Evolutionary conservation across 2,888 invertebrate species (phyloP), one percentile per base, ranked within the genome.

Genomic region (Nemotelus nigrinus): DNA sequence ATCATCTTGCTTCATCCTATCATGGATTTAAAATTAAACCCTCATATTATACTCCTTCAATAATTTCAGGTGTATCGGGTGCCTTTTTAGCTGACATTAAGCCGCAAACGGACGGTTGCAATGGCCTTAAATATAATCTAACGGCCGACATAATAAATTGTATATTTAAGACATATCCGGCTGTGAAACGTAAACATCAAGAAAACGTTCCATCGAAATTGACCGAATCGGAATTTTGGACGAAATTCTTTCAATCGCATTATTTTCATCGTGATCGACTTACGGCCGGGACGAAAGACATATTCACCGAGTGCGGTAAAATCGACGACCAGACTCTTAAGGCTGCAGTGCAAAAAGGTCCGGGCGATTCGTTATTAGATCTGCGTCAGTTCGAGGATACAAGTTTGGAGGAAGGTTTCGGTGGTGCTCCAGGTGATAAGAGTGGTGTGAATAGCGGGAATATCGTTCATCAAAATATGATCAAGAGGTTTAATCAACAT

Each of bases 151-250:
- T 98, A 76, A 98, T 99, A 86, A 96, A 98, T 84, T 96, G 97
- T 83, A 98, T 99, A 89, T 99, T 99, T 87, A 96, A 97, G 89
- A 99, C 99, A 79, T 99, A 99, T 89, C 99, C 99, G 41, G 97
- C 98, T 82, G 99, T 99, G 0, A 94, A 96, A 84, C 94, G 94
- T 89, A 99, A 99, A 90, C 98, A 99, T 87, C 88, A 93, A 78
- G 99, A 99, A 86, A 93, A 96, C 87, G 99, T 99, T 55, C 99
- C 99, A 48, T 91, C 94, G 80, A 96, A 97, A 89, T 91, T 99
- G 91, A 92, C 94, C 0, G 99, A 99, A 88, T 92, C 95, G 0
- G 98, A 98, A 84, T 99, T 99, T 88, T 99, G 99, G 99, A 97
- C 97, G 10, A 96, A 97, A 85, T 99, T 99, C 88, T 99, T 99